Conservation (phyloP, 2,113 vertebrate species). For the Hemiprocne comata region DNA sequence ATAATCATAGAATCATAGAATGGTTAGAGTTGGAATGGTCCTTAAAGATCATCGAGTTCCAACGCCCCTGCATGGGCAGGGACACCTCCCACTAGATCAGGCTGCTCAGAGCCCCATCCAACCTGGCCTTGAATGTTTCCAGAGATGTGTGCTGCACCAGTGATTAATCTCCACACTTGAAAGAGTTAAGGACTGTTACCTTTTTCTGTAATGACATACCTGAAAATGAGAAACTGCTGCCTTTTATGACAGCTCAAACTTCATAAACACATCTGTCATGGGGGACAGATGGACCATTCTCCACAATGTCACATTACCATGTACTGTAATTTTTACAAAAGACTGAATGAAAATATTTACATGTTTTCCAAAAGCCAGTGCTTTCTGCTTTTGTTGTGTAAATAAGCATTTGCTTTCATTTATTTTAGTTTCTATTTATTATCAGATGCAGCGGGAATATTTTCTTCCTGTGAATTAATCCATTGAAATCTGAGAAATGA, state of each 20-base stretch:
- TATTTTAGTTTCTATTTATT: constrained; percentile 7
- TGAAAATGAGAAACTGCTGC: not conserved
- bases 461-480: not conserved
- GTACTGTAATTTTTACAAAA: not conserved
- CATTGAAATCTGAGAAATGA: constrained; percentile 17
- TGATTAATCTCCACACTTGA: not conserved
- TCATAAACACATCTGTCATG: constrained; percentile 2
- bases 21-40: no score
- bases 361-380: not conserved
- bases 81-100: no score
- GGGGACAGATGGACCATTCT: no score
- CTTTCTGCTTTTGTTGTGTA: constrained; percentile 14
- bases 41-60: no score
- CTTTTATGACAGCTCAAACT: not conserved
- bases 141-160: not conserved
- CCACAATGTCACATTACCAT: not conserved
- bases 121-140: no score
- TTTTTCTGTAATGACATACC: not conserved
- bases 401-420: constrained; percentile 15
- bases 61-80: no score
- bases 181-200: not conserved
- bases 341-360: constrained; percentile 35
- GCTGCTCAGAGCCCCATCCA: no score
- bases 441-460: not conserved
- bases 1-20: no score